Evolutionary conservation across 2,797 vertebrate genomes (phyloP), one percentile per base, ranked within the genome.

Genomic region (Clarias pachynema): DNA sequence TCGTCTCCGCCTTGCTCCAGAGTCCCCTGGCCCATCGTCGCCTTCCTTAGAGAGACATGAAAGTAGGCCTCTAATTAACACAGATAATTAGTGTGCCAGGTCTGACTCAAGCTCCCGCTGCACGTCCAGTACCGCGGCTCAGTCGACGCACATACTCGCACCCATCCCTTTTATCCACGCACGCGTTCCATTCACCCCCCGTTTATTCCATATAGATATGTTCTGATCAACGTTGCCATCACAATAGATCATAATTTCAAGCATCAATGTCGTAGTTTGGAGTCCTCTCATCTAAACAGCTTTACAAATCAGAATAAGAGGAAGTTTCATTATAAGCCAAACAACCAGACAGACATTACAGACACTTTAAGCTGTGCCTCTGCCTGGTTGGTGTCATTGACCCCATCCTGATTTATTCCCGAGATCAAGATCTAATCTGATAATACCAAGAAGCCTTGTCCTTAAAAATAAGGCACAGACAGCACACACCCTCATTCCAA

Each of bases 31-130:
- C 70, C 78, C 63, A 18, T 37, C 72, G 66, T 68, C 22, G 15
- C 22, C 56, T 68, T 86, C 87, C 87, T 81, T 84, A 79, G 87
- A 88, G 87, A 84, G 59, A 15, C 20, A 62, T 74, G 82, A 90
- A 90, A 88, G 85, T 85, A 90, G 89, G 88, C 68, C 80, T 86
- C 84, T 81, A 84, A 87, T 90, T 89, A 89, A 86, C 75, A 77
- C 60, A 24, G 82, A 83, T 86, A 90, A 90, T 90, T 86, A 89
- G 68, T 56, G 44, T 87, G 84, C 79, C 85, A 62, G n/a, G 82
- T 86, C 85, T 78, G 81, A 88, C 84, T 88, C 87, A 84, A 81
- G 37, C 34, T 65, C 37, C 79, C 31, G 69, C 73, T 5, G 62
- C 79, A 84, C 63, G 26, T 78, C 84, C 86, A 59, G 79, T 81